Evolutionary conservation across 2,113 vertebrate species (phyloP), one percentile per base, ranked within the genome.

Genomic region (Ctenodactylus gundi): DNA sequence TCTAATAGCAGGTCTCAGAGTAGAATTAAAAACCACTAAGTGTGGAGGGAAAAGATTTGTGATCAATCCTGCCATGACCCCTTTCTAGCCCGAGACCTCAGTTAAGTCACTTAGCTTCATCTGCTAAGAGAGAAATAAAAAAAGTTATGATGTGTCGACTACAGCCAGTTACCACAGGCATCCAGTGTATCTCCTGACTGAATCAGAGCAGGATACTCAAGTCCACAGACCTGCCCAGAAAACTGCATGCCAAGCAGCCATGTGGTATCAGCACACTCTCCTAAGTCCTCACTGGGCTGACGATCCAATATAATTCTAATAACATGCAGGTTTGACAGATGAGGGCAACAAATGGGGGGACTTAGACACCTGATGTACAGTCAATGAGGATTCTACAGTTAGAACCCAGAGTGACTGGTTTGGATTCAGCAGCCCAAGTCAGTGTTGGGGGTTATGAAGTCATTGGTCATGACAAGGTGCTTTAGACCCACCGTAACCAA

Each of bases 341-440:
- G 15, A 27, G 2, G 31, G 4, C 36, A 9, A 60, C 6, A 51
- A 31, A 7, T 14, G 49, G 60, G 72, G 21, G 90, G 78, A 81
- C 49, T 0, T 0, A 90, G 51, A 6, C 6, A n/a, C 41, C 2
- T 51, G 21, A 7, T 21, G 23, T 41, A 49, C 0, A 1, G n/a
- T 64, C 39, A 73, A 46, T 3, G 7, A 88, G 13, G 29, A n/a
- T n/a, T 10, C 49, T 94, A 20, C 27, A 13, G 10, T 31, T 15
- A 0, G 0, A 92, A 39, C 39, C 29, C 46, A 72, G 6, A 1
- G 5, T 5, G 18, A 4, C 51, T n/a, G 84, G 18, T 13, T 23
- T 80, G 27, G 29, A 10, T 51, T 86, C 36, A 36, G 18, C 27
- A 27, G 41, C 62, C 34, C 20, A 36, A 55, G 53, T 60, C 20